phyloP scores from a whole-genome alignment of 35 echinoderm and acorn worm genomes.

The Stichopus chloronotus region DNA sequence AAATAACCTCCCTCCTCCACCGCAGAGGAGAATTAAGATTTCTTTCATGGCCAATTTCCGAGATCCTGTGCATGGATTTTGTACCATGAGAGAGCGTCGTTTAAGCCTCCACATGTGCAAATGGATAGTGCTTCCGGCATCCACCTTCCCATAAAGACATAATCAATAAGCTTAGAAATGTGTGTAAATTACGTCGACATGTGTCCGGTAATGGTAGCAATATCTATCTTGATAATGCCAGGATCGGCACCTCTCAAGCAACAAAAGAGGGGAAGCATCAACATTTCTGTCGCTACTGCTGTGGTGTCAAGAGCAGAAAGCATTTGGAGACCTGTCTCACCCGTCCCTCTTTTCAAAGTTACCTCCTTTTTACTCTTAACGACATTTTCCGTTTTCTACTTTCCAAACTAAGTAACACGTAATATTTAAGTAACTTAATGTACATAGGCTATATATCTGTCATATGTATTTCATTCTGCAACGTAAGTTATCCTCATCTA shows the following conservation, averaged over 20 bases:
- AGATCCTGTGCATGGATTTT: slow-evolving; percentile 31
- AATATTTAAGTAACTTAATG: too few relatives aligned
- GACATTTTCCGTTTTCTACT: too few relatives aligned
- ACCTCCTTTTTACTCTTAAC: too few relatives aligned
- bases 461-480: too few relatives aligned
- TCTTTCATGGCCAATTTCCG: slow-evolving; percentile 33
- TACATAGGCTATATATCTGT: too few relatives aligned
- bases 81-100: not conserved
- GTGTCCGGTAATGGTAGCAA: not conserved
- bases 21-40: not conserved
- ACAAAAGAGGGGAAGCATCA: not conserved
- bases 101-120: slow-evolving; percentile 6
- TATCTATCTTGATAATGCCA: not conserved
- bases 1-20: not conserved
- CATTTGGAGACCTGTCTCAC: too few relatives aligned
- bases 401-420: too few relatives aligned
- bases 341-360: too few relatives aligned
- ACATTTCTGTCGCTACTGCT: too few relatives aligned
- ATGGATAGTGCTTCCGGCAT: slow-evolving; percentile 33
- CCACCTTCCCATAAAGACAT: not conserved
- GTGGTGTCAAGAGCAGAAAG: too few relatives aligned
- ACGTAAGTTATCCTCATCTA: too few relatives aligned
- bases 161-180: not conserved
- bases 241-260: not conserved
- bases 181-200: not conserved